phyloP scores from a whole-genome alignment of 2,888 invertebrate species.

The Gerris lacustris region DNA sequence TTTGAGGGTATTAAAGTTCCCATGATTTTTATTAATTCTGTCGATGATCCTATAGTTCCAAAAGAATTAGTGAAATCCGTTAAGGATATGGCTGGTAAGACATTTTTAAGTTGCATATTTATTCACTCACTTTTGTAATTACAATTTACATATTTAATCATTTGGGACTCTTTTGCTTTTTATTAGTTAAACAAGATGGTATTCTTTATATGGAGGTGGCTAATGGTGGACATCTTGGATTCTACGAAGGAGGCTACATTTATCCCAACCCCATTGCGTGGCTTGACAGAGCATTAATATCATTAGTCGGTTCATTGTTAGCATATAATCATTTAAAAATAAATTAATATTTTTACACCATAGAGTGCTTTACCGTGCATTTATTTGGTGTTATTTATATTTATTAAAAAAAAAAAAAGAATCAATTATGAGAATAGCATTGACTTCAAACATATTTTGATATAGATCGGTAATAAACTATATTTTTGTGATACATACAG shows the following conservation, averaged over 20 bases:
- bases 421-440: no score
- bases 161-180: constrained; percentile 14
- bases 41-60: constrained; percentile 85
- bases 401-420: background rate
- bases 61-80: constrained; percentile 60
- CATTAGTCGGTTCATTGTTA: constrained; percentile 59
- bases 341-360: background rate
- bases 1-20: constrained; percentile 66
- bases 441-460: no score
- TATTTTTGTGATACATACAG: no score
- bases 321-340: background rate
- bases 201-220: constrained; percentile 66
- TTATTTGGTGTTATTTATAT: constrained; percentile 2
- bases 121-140: constrained; percentile 21
- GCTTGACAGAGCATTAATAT: constrained; percentile 79
- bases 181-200: constrained; percentile 51
- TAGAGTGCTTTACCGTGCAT: background rate
- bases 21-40: constrained; percentile 80
- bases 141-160: constrained; percentile 11
- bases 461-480: no score
- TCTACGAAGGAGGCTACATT: constrained; percentile 78
- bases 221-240: constrained; percentile 90
- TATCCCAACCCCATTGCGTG: constrained; percentile 85
- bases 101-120: constrained; percentile 33
- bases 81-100: constrained; percentile 63